A percentile compares a stretch with the other conserved stretches of the same genome.
phyloP scores from a whole-genome alignment of 2,113 vertebrate genomes.

The Mormyrus lacerda region DNA sequence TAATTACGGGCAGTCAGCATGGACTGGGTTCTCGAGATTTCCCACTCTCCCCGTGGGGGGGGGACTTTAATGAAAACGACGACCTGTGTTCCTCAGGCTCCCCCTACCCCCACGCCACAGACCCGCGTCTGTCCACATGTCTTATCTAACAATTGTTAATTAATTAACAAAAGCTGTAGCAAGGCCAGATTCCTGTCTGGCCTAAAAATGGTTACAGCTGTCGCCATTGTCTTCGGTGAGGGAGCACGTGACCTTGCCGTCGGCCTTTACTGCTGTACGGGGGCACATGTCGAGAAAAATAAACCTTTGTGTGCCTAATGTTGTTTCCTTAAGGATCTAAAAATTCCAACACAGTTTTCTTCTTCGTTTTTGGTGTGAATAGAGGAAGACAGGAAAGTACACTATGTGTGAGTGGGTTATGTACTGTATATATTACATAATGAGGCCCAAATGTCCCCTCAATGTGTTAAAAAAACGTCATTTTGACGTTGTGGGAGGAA shows the following conservation, averaged over 20 bases:
- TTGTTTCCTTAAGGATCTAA: not conserved
- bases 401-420: not conserved
- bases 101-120: not conserved
- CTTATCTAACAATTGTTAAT: not conserved
- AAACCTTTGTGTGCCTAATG: not conserved
- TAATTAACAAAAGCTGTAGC: not conserved
- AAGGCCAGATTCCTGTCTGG: constrained; percentile 1
- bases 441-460: too few species aligned
- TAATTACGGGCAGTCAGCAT: not conserved
- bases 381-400: not conserved
- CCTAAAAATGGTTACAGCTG: not conserved
- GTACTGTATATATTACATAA: too few species aligned
- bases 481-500: too few species aligned
- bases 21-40: not conserved
- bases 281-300: not conserved
- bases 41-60: not conserved
- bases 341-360: not conserved
- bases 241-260: not conserved
- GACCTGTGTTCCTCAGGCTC: not conserved
- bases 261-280: not conserved
- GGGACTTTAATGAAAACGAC: not conserved
- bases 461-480: too few species aligned
- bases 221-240: not conserved
- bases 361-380: not conserved
- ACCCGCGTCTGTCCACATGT: not conserved